A percentile compares a stretch with the other conserved stretches of the same genome.
Evolutionary conservation across 1,140 invertebrate species (phyloP).

Genomic region (Andrena cerasifolii): DNA sequence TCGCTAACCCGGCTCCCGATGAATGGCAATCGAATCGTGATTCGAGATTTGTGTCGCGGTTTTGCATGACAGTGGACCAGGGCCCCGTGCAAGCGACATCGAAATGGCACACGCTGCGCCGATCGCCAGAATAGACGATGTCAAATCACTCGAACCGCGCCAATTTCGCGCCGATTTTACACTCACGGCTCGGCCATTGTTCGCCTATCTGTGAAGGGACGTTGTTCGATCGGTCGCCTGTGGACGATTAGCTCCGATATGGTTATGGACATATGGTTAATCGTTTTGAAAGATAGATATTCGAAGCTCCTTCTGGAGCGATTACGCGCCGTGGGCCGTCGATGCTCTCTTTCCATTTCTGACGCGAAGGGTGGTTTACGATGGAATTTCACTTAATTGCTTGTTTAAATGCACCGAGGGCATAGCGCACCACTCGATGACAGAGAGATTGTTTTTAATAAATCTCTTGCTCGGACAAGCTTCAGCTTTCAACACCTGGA

Average conservation of each 20-base stretch:
- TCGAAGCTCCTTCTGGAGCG: too few relatives aligned
- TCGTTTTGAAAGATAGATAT: not conserved
- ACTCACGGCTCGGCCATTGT: constrained; percentile 18
- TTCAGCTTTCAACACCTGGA: too few relatives aligned
- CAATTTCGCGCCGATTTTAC: constrained; percentile 61
- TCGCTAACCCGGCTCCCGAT: constrained; percentile 16
- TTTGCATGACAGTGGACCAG: constrained; percentile 69
- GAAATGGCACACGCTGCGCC: constrained; percentile 64
- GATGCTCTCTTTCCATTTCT: too few relatives aligned
- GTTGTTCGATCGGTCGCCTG: not conserved
- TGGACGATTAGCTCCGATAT: constrained; percentile 4
- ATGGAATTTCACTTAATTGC: too few relatives aligned
- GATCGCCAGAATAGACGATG: constrained; percentile 64
- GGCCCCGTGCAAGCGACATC: constrained; percentile 52
- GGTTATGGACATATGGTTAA: constrained; percentile 15
- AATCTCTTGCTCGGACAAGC: too few relatives aligned
- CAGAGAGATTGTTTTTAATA: too few relatives aligned
- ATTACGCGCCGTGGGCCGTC: too few relatives aligned
- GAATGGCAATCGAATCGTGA: constrained; percentile 69
- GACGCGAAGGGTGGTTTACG: too few relatives aligned
- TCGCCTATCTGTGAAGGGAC: too few relatives aligned
- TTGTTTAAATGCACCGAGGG: too few relatives aligned
- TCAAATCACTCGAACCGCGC: constrained; percentile 61
- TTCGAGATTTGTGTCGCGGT: constrained; percentile 68
- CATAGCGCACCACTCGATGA: too few relatives aligned